Evolutionary conservation across 2,113 vertebrate species (phyloP), one percentile per base, ranked within the genome.

Genomic region (Pelusios castaneus): DNA sequence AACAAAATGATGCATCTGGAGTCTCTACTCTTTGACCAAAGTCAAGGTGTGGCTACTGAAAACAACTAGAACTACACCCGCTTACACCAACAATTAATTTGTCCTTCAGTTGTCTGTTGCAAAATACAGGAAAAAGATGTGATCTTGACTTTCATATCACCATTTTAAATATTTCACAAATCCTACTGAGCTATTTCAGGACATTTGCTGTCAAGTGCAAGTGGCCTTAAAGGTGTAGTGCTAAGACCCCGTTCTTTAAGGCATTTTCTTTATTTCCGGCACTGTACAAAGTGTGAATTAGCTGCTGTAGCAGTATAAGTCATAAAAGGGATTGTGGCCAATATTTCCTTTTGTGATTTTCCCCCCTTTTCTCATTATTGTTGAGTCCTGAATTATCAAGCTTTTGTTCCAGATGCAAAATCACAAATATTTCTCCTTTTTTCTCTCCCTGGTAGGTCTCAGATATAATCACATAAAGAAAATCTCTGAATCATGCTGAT

Each of bases 201-300:
- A 43, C 5, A 60, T 94, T 45, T 87, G 22, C 51, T 4, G 5
- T 31, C 84, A 92, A 93, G 29, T 80, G 95, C 34, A 91, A 92
- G 83, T 25, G 2, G 60, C 76, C 87, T 89, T 94, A 80, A 47
- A 88, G 75, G 38, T 29, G 47, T 90, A 34, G 56, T 85, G 54
- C 11, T 86, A 89, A 92, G 77, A 89, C 51, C 47, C 89, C 91
- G 51, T 58, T 93, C 82, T 85, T 77, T 43, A 41, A 85, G 52
- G 80, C 13, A 51, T 89, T 94, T 96, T 93, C 88, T 97, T 97
- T 95, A 90, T 73, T 49, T 56, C 58, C 87, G 51, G 27, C 55
- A 82, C 91, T 80, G 54, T 85, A 60, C 31, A n/a, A 38, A 80
- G 63, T 60, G 52, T 70, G 90, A 96, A 90, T n/a, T 95, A 97